phyloP scores from a whole-genome alignment of 2,797 vertebrate species.

The Semotilus atromaculatus region DNA sequence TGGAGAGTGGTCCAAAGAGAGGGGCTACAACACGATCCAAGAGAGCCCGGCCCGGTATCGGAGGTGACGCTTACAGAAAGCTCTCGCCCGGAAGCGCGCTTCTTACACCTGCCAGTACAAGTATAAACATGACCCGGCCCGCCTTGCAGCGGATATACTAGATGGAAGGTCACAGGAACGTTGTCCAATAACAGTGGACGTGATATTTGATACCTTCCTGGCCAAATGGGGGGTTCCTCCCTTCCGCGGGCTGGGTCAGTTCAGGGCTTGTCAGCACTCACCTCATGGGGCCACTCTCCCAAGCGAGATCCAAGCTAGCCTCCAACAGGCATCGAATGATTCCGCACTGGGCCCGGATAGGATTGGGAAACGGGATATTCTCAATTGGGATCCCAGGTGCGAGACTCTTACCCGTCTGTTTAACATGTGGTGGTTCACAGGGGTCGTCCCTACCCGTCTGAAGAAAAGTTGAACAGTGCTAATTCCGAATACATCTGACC shows the following conservation, averaged over 20 bases:
- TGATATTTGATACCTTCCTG: too few species aligned
- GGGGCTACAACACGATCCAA: too few species aligned
- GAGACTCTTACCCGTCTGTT: not conserved
- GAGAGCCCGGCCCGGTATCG: too few species aligned
- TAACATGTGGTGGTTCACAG: conserved; percentile 24
- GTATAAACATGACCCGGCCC: too few species aligned
- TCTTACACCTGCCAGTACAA: too few species aligned
- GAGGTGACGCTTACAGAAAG: too few species aligned
- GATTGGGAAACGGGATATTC: not conserved
- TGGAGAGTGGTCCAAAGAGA: too few species aligned
- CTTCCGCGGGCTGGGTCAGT: not conserved
- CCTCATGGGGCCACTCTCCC: not conserved
- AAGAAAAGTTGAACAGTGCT: not conserved
- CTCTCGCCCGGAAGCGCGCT: too few species aligned
- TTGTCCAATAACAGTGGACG: too few species aligned
- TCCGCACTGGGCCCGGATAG: not conserved
- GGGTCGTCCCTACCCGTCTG: too few species aligned
- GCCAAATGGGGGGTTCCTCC: not conserved
- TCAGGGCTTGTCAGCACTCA: not conserved
- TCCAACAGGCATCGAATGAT: not conserved
- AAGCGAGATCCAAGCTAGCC: not conserved
- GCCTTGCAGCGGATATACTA: too few species aligned
- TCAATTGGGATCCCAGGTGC: not conserved
- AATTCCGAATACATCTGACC: not conserved
- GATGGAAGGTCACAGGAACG: too few species aligned